Percentiles rank a stretch among this genome's conserved stretches.
These are phyloP conservation scores for Chymomyza fuscimana DNA, from an alignment of 2,888 invertebrate species.

Conservation along the genomic window DNA sequence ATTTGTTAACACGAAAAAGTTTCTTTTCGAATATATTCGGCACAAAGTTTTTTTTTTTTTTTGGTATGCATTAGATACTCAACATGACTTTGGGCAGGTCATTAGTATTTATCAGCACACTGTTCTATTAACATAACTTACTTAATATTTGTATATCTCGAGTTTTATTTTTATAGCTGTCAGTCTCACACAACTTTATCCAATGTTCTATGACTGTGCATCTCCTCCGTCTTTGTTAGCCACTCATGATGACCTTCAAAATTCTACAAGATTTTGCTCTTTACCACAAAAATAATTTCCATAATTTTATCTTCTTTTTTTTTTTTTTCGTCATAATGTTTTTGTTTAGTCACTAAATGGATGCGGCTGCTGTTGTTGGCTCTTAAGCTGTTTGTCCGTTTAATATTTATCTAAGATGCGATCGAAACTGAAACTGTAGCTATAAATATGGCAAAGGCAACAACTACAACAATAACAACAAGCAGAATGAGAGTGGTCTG, in stretches of 20 bases:
- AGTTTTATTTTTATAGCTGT: neutral
- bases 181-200: neutral
- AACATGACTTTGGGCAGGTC: too few species aligned
- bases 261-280: slow-evolving; percentile 5
- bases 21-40: too few species aligned
- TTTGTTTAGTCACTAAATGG: slow-evolving; percentile 45
- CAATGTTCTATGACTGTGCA: neutral
- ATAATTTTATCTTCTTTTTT: slow-evolving; percentile 21
- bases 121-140: too few species aligned
- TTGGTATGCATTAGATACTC: too few species aligned
- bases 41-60: too few species aligned
- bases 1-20: too few species aligned
- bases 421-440: neutral
- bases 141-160: too few species aligned
- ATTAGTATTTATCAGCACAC: too few species aligned
- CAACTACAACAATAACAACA: slow-evolving; percentile 1
- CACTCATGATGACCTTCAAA: neutral
- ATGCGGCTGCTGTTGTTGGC: neutral
- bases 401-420: slow-evolving; percentile 1
- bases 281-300: neutral
- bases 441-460: neutral
- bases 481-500: neutral
- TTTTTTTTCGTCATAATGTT: slow-evolving; percentile 25
- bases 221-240: neutral
- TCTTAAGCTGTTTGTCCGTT: neutral